These are phyloP conservation scores for Stenichneumon culpator DNA, from an alignment of 2,888 invertebrate genomes.

Conservation along the genomic window DNA sequence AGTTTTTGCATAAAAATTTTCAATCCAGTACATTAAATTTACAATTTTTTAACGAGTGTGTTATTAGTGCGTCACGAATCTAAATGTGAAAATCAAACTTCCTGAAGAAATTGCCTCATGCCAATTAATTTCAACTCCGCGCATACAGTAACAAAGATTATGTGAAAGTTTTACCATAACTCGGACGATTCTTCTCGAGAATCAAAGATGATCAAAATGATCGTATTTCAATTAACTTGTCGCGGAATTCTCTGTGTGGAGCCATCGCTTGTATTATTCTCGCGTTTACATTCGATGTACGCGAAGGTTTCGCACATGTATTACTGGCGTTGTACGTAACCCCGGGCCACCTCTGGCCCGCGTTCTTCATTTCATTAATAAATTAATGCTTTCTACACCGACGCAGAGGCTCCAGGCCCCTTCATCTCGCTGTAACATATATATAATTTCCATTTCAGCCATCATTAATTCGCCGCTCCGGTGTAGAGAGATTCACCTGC, in stretches of 20 bases:
- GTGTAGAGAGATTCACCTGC: background rate
- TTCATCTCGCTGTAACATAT: conserved; percentile 34
- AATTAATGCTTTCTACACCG: conserved; percentile 52
- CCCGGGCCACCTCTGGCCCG: conserved; percentile 35
- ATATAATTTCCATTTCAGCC: background rate
- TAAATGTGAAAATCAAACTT: background rate
- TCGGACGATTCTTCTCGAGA: background rate
- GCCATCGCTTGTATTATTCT: background rate
- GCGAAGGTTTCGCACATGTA: background rate
- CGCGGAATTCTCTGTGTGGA: background rate
- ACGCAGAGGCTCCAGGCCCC: conserved; percentile 16
- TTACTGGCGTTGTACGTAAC: conserved; percentile 24
- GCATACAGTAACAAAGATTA: background rate
- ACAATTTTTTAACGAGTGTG: background rate
- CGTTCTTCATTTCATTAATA: conserved; percentile 58
- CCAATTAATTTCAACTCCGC: background rate
- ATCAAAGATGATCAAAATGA: background rate
- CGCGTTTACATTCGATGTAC: background rate
- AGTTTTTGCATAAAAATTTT: too few species aligned
- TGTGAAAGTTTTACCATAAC: background rate
- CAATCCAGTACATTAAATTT: too few species aligned
- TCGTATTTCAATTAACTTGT: background rate
- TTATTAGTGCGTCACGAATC: conserved; percentile 44
- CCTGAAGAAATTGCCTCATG: background rate
- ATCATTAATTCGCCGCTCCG: conserved; percentile 33